Conservation (phyloP, 2,888 invertebrate genomes). For the Euproctis similis region DNA sequence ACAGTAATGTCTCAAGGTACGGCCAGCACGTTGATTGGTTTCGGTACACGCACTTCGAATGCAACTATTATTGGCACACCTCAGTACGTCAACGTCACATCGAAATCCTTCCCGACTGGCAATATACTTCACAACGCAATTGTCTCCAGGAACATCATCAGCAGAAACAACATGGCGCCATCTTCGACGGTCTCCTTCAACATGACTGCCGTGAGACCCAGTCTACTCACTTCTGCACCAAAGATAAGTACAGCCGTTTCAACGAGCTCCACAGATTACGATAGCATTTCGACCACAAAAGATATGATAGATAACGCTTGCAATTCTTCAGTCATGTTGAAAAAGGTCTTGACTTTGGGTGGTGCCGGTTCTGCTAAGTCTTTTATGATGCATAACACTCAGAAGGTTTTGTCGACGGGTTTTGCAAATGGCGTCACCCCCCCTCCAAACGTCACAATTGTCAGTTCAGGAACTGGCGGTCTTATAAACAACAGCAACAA, state of each 20-base stretch:
- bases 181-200: slow-evolving; percentile 58
- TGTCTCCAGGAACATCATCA: slow-evolving; percentile 64
- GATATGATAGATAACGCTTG: slow-evolving; percentile 72
- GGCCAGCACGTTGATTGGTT: slow-evolving; percentile 63
- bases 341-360: slow-evolving; percentile 67
- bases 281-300: slow-evolving; percentile 64
- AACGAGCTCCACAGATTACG: slow-evolving; percentile 48
- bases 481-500: slow-evolving; percentile 45
- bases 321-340: slow-evolving; percentile 70
- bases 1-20: slow-evolving; percentile 71
- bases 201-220: slow-evolving; percentile 50
- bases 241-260: slow-evolving; percentile 52
- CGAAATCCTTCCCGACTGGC: slow-evolving; percentile 68
- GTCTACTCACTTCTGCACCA: slow-evolving; percentile 47
- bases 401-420: slow-evolving; percentile 64
- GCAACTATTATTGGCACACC: slow-evolving; percentile 58
- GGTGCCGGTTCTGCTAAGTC: slow-evolving; percentile 64
- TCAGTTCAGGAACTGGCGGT: slow-evolving; percentile 55
- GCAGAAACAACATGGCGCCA: slow-evolving; percentile 41
- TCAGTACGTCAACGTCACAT: slow-evolving; percentile 66
- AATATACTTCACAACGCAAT: slow-evolving; percentile 71
- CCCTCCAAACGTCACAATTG: slow-evolving; percentile 68
- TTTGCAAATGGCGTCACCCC: slow-evolving; percentile 62
- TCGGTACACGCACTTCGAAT: slow-evolving; percentile 58
- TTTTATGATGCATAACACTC: slow-evolving; percentile 71